Percentiles rank a stretch among this genome's conserved stretches.
phyloP scores from a whole-genome alignment of 1,140 invertebrate genomes.

The Zaprionus vittiger region DNA sequence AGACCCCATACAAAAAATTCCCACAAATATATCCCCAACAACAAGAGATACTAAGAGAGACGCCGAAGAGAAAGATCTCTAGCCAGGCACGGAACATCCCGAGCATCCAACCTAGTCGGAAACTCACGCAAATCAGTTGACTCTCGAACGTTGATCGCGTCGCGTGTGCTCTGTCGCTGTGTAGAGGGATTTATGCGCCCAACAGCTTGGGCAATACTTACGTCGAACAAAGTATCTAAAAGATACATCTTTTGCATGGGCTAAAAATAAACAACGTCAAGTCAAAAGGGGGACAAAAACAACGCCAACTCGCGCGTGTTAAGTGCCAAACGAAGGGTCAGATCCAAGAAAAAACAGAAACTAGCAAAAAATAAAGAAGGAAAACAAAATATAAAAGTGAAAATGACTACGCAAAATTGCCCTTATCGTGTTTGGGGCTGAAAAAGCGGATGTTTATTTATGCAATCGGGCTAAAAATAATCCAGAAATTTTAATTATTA shows the following conservation, averaged over 20 bases:
- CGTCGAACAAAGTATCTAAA: constrained; percentile 40
- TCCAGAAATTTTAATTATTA: constrained; percentile 15
- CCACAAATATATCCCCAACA: not conserved
- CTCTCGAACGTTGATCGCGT: constrained; percentile 67
- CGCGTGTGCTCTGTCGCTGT: constrained; percentile 43
- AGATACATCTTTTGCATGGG: constrained; percentile 69
- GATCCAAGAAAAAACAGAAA: constrained; percentile 27
- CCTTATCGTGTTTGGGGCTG: constrained; percentile 20
- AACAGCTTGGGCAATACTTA: constrained; percentile 42
- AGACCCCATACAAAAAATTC: not conserved
- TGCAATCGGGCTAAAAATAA: constrained; percentile 31
- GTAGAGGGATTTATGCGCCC: constrained; percentile 9
- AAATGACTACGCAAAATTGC: constrained; percentile 36
- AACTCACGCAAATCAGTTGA: constrained; percentile 57
- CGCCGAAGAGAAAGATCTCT: constrained; percentile 21
- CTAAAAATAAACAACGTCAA: constrained; percentile 60
- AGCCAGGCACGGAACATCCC: constrained; percentile 7
- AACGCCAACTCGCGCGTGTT: constrained; percentile 56
- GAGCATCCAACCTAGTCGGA: constrained; percentile 22
- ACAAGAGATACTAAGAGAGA: constrained; percentile 29
- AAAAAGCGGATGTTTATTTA: constrained; percentile 41
- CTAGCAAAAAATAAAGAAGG: constrained; percentile 6
- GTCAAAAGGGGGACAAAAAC: constrained; percentile 58
- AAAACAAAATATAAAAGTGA: constrained; percentile 17
- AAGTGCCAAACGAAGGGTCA: constrained; percentile 60